Base-by-base conservation (phyloP, 2,797 vertebrate species). In the Alauda arvensis region DNA sequence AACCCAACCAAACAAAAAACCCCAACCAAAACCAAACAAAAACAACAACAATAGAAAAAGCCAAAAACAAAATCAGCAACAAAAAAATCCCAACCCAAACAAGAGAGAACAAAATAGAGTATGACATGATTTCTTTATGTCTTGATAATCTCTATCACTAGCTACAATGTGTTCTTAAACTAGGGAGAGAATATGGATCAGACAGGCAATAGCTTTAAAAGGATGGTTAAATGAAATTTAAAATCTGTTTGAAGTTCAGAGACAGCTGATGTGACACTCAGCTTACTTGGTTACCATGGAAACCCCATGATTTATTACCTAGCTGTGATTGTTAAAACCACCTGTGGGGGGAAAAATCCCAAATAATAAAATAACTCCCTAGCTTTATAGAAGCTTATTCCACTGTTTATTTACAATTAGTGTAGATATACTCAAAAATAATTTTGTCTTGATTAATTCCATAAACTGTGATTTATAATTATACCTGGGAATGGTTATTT, bases 401-500 rank as follows among this genome's bases (percentile, higher is more conserved):
- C 52, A 69, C 48, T 74, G 28, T 89, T 91, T 81, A 43, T 91
- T 46, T 80, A 23, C 62, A 77, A 66, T 66, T 59, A 14, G 18
- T 40, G 5, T 14, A 51, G 11, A 12, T 55, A 81, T 57, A 68
- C 78, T 56, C 17, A 84, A 86, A 33, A 10, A 34, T 72, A 76
- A 70, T 89, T 92, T 88, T 91, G 6, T 34, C 42, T 83, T 83
- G 15, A 90, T 67, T 68, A 76, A 65, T 91, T 92, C 17, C 20
- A 53, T 76, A 53, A 83, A 57, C 3, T 76, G 31, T 26, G 14
- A 55, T 61, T 83, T 91, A 40, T 67, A 89, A 72, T 65, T 53
- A 15, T 55, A 45, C 5, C 17, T n/a, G 8, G 3, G 3, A 70
- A 24, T 67, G 8, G 4, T 31, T 6, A 19, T n/a, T 63, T 92